A percentile compares a stretch with the other conserved stretches of the same genome.
Evolutionary conservation across 2,113 vertebrate species (phyloP).

Genomic region (Lamprologus tigripictilis): DNA sequence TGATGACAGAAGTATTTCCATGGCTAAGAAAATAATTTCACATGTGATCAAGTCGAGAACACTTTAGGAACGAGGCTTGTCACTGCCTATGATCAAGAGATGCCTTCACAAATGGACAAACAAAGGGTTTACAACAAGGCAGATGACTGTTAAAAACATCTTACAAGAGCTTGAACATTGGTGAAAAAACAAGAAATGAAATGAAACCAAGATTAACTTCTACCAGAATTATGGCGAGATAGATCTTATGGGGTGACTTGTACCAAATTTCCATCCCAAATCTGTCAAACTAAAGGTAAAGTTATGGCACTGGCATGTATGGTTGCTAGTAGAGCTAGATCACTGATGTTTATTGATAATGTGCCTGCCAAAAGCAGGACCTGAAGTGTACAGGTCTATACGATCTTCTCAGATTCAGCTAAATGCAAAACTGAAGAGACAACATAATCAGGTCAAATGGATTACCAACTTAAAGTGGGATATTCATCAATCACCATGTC

Average conservation of each 20-base stretch:
- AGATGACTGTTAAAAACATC: background rate
- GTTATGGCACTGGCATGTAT: background rate
- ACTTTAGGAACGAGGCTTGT: rapidly evolving
- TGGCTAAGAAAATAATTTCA: background rate
- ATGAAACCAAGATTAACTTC: background rate
- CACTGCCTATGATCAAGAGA: background rate
- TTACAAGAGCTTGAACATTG: background rate
- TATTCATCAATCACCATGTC: background rate
- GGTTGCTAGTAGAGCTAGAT: background rate
- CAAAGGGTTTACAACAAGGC: background rate
- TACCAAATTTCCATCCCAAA: background rate
- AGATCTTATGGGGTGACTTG: rapidly evolving
- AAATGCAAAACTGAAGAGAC: background rate
- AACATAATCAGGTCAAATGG: background rate
- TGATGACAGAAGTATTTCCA: background rate
- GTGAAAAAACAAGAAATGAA: background rate
- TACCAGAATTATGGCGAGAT: background rate
- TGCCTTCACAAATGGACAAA: background rate
- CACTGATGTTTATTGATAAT: background rate
- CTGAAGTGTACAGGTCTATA: background rate
- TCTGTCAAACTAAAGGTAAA: background rate
- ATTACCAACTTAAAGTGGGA: background rate
- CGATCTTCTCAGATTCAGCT: background rate
- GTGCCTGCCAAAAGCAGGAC: background rate
- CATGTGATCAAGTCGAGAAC: background rate